phyloP scores from a whole-genome alignment of 2,888 invertebrate species.

The Eudiplozoon nipponicum region DNA sequence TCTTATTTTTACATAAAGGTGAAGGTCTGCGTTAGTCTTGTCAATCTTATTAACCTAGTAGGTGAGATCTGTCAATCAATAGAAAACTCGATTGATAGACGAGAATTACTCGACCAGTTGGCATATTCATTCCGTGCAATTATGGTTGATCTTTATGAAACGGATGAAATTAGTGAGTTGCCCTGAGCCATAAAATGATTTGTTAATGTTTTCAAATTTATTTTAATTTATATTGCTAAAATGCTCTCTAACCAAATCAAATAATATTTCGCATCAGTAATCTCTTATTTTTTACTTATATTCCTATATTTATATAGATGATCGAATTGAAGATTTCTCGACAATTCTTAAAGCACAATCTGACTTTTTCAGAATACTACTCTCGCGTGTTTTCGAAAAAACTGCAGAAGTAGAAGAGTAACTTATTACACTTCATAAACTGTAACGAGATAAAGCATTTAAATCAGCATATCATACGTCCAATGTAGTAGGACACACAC shows the following conservation, averaged over 20 bases:
- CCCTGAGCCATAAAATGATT: background rate
- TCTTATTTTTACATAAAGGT: no score
- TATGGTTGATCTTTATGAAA: slow-evolving; percentile 7
- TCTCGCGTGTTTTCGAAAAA: background rate
- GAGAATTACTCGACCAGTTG: slow-evolving; percentile 7
- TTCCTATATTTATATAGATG: background rate
- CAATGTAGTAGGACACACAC: no score
- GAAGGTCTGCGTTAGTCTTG: background rate
- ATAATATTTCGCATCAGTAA: no score
- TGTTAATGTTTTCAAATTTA: no score
- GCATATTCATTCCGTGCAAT: slow-evolving; percentile 4
- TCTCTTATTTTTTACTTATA: no score
- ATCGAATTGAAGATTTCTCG: background rate
- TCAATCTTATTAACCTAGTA: background rate
- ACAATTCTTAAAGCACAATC: background rate
- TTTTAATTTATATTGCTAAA: no score
- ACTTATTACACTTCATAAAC: no score
- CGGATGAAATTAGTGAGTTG: slow-evolving; percentile 5
- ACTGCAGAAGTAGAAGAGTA: no score
- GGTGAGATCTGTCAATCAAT: background rate
- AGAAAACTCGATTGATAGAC: background rate
- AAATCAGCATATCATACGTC: no score
- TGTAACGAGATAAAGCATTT: no score
- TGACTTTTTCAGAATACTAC: background rate
- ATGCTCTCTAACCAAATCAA: no score